phyloP scores from a whole-genome alignment of 2,888 invertebrate species.

The Thera obeliscata region DNA sequence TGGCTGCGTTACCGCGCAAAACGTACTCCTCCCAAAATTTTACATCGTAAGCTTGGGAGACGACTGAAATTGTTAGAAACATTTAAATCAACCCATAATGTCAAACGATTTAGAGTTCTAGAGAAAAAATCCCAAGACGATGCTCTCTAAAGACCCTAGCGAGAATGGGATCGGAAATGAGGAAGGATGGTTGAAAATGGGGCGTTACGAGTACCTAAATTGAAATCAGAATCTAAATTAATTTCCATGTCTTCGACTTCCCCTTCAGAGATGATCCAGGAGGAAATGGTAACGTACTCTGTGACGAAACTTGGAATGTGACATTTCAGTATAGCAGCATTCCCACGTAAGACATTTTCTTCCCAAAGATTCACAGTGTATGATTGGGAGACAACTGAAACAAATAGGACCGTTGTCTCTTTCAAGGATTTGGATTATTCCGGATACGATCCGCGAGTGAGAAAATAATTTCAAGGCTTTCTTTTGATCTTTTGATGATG shows the following conservation, averaged over 20 bases:
- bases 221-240: slow-evolving; percentile 72
- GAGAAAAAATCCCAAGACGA: neutral
- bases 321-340: slow-evolving; percentile 95
- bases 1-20: slow-evolving; percentile 94
- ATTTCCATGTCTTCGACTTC: slow-evolving; percentile 84
- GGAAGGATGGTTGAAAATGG: slow-evolving; percentile 30
- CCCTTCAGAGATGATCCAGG: slow-evolving; percentile 90
- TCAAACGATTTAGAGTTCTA: too few species aligned
- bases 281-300: slow-evolving; percentile 93
- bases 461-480: neutral
- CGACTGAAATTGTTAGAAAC: slow-evolving; percentile 87
- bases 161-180: slow-evolving; percentile 18
- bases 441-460: neutral
- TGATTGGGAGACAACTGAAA: slow-evolving; percentile 94
- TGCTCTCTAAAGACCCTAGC: neutral
- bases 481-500: too few species aligned
- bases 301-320: slow-evolving; percentile 97
- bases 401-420: slow-evolving; percentile 31
- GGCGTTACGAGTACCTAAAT: slow-evolving; percentile 64
- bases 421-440: neutral
- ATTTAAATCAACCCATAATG: slow-evolving; percentile 11
- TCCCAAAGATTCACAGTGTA: slow-evolving; percentile 96
- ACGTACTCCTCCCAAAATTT: slow-evolving; percentile 97
- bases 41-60: slow-evolving; percentile 94
- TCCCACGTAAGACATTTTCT: slow-evolving; percentile 95